Base-by-base conservation (phyloP, 1,140 invertebrate species). In the Tetramorium simillimum region DNA sequence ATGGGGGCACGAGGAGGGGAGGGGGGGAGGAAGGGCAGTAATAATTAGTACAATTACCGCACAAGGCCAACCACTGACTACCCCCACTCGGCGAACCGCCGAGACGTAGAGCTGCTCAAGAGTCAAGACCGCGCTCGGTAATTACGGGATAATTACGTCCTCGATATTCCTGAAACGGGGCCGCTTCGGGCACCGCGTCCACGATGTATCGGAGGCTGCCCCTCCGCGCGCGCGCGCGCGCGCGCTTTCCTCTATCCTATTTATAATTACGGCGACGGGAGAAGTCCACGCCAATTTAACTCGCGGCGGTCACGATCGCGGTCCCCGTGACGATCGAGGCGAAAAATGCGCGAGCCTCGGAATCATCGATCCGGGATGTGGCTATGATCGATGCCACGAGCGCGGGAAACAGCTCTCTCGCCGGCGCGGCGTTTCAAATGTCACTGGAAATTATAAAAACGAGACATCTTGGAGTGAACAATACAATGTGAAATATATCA, bases 1-100 rank as follows among this genome's bases (percentile, higher is more conserved):
- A 58, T 7, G 24, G 60, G 21, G 73, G 76, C 63, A 73, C 58
- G 1, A 88, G 73, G 63, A 46, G 85, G 65, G 67, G 82, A 72
- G 86, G 76, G 65, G 86, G 77, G 89, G 84, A 78, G 87, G 86
- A 92, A 77, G 89, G 89, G 91, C 91, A 89, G 92, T 93, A 95
- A 95, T 95, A 94, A 94, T 94, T 95, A 94, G 94, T 94, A 95
- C 94, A 94, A 95, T 95, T 95, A 94, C 94, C 88, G 92, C 90
- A 92, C 94, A 94, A 94, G 94, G 93, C 94, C 93, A 93, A 94
- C 94, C 94, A 94, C 93, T 92, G 91, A 92, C 92, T 93, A 88
- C 84, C 90, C 90, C 89, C 92, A 84, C 85, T 72, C 77, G 75
- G 63, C 33, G 40, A 53, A 84, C 40, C 53, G 80, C 86, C 76